Percentiles rank a stretch among this genome's conserved stretches.
phyloP scores from a whole-genome alignment of 2,888 invertebrate genomes.

The Petrolisthes cinctipes region DNA sequence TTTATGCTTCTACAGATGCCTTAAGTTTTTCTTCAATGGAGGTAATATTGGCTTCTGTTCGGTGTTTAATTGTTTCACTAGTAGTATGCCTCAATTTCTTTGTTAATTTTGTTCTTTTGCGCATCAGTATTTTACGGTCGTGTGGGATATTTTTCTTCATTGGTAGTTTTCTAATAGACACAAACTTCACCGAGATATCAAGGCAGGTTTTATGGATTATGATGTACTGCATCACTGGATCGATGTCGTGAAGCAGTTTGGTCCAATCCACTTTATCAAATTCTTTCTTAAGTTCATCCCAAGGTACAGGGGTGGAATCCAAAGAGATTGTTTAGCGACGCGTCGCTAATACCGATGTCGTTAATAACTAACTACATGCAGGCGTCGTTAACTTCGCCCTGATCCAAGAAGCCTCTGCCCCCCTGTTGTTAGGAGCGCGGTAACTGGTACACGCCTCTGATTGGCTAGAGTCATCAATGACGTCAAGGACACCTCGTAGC shows the following conservation, averaged over 20 bases:
- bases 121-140: neutral
- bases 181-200: neutral
- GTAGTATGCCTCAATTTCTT: neutral
- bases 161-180: neutral
- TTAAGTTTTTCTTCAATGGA: neutral
- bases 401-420: too few relatives aligned
- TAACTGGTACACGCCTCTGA: too few relatives aligned
- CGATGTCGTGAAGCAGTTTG: neutral
- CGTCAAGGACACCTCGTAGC: too few relatives aligned
- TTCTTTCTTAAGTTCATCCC: neutral
- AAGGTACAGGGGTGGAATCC: too few relatives aligned
- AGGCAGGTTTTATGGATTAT: neutral
- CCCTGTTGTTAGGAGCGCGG: too few relatives aligned
- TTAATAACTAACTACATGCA: too few relatives aligned
- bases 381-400: too few relatives aligned
- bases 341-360: too few relatives aligned
- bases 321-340: too few relatives aligned
- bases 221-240: neutral
- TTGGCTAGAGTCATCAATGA: too few relatives aligned
- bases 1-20: neutral
- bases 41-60: neutral
- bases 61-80: neutral
- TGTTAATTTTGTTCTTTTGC: neutral
- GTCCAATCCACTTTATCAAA: neutral
- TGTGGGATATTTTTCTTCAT: neutral